phyloP scores from a whole-genome alignment of 2,113 vertebrate genomes.

The Neolamprologus toae region DNA sequence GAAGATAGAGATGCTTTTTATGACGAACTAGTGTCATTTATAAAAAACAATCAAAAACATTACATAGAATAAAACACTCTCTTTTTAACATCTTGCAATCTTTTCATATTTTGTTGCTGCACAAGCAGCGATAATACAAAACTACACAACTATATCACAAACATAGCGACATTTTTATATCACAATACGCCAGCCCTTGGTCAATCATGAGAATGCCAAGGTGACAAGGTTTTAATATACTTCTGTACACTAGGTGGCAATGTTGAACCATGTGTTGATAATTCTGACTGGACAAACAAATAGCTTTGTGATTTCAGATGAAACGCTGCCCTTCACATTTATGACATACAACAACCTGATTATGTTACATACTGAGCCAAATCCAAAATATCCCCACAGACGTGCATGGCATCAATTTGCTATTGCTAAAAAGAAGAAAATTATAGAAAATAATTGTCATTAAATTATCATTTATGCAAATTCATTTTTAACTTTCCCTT shows the following conservation, averaged over 20 bases:
- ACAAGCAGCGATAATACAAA: background rate
- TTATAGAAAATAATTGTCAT: background rate
- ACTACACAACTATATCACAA: background rate
- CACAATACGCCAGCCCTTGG: background rate
- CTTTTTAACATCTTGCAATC: background rate
- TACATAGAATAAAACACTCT: background rate
- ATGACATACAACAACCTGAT: background rate
- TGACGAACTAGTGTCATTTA: background rate
- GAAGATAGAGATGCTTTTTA: background rate
- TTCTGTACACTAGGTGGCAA: constrained; percentile 31
- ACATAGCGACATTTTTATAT: background rate
- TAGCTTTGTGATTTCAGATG: background rate
- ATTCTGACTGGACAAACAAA: background rate
- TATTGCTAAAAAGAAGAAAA: background rate
- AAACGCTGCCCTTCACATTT: background rate
- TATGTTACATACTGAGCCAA: background rate
- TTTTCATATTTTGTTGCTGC: background rate
- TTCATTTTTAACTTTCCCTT: background rate
- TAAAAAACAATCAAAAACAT: background rate
- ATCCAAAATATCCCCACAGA: background rate
- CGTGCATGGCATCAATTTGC: background rate
- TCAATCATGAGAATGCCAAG: background rate
- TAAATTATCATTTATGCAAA: background rate
- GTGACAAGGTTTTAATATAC: background rate
- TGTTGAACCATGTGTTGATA: background rate